phyloP scores from a whole-genome alignment of 2,888 invertebrate species.

The Seira musarum region DNA sequence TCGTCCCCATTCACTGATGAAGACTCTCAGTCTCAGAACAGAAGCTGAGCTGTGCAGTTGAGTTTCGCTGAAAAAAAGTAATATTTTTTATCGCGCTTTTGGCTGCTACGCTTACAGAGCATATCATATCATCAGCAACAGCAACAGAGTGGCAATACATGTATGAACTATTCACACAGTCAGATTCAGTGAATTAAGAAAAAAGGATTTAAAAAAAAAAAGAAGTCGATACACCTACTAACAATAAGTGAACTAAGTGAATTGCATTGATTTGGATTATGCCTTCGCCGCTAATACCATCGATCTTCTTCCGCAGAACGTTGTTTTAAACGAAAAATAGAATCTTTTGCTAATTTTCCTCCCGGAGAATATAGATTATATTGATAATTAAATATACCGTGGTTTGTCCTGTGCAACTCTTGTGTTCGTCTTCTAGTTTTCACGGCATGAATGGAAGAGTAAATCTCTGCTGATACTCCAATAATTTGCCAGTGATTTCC shows the following conservation, averaged over 20 bases:
- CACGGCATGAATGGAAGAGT: neutral
- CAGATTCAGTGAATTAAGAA: constrained; percentile 14
- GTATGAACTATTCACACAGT: constrained; percentile 1
- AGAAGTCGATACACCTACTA: neutral
- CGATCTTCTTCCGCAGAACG: too few species aligned
- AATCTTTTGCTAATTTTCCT: too few species aligned
- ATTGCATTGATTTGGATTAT: neutral
- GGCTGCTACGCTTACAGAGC: neutral
- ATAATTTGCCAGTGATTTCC: constrained; percentile 5
- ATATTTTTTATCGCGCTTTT: constrained; percentile 37
- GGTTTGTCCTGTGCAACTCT: constrained; percentile 18
- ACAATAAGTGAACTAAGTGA: neutral
- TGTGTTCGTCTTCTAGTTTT: constrained; percentile 16
- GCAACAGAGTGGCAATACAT: too few species aligned
- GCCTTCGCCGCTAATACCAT: neutral
- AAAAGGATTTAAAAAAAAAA: neutral
- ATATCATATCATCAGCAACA: neutral
- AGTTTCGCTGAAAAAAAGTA: constrained; percentile 41
- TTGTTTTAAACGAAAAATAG: too few species aligned
- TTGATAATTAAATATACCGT: neutral
- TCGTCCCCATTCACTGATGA: constrained; percentile 62
- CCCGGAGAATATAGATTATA: too few species aligned
- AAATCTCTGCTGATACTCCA: neutral
- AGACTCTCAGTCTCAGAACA: constrained; percentile 67
- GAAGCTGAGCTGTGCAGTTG: constrained; percentile 68